phyloP scores from a whole-genome alignment of 2,113 vertebrate species.

The Pithys albifrons region DNA sequence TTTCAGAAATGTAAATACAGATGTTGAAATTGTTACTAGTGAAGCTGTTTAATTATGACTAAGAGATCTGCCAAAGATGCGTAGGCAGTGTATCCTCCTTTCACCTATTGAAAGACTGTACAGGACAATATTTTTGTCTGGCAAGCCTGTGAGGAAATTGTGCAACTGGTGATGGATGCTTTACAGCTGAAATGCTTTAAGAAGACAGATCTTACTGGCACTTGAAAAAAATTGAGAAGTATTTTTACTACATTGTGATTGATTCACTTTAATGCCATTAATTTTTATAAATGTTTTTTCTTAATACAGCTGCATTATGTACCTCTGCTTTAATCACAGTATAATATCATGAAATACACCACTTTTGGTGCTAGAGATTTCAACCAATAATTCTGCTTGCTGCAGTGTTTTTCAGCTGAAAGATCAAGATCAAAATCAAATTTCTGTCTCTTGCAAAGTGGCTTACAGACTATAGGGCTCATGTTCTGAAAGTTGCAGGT shows the following conservation, averaged over 20 bases:
- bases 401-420: slow-evolving; percentile 39
- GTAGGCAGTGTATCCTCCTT: not conserved
- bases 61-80: not conserved
- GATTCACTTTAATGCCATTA: slow-evolving; percentile 20
- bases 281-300: slow-evolving; percentile 64
- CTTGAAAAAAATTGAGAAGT: slow-evolving; percentile 43
- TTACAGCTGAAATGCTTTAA: slow-evolving; percentile 56
- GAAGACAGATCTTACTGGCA: slow-evolving; percentile 39
- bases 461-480: not conserved
- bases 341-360: not conserved
- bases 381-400: slow-evolving; percentile 20
- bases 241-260: not conserved
- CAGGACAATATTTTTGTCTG: not conserved
- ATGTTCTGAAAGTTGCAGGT: not conserved
- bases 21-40: not conserved
- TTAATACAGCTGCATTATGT: slow-evolving; percentile 58
- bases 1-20: not conserved
- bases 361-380: slow-evolving; percentile 50
- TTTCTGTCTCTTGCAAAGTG: not conserved
- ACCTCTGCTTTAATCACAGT: slow-evolving; percentile 55
- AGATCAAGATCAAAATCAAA: slow-evolving; percentile 27
- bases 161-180: slow-evolving; percentile 25
- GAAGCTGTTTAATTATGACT: not conserved
- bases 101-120: not conserved
- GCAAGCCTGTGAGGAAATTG: slow-evolving; percentile 17